Base-by-base conservation (phyloP, 2,113 vertebrate species). In the Malurus alboscapulatus region DNA sequence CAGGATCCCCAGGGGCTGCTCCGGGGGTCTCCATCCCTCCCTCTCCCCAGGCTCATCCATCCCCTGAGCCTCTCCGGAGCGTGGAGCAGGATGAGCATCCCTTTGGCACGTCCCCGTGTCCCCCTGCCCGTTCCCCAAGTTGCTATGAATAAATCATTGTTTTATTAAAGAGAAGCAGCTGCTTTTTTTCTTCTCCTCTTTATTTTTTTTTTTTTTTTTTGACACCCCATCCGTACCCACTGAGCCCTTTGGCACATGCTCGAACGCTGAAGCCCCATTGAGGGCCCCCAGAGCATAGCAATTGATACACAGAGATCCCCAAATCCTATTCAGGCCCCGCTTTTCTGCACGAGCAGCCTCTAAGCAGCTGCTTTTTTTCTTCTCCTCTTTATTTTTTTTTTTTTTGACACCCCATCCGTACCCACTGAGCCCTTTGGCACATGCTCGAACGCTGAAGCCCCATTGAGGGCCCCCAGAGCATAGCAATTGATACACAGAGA, bases 141-240 rank as follows among this genome's bases (percentile, higher is more conserved):
- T 17, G 83, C 96, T 95, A 98, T 98, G 97, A 98, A 98, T 98
- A 98, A 98, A 98, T 98, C 98, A 98, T 98, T 98, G 97, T 98
- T 96, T 97, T 95, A 95, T 95, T 97, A 97, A 93, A 94, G 97
- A 96, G 96, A 97, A 98, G 98, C 98, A 98, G 98, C 98, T 98
- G 98, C 97, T 96, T 95, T 97, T 96, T 72, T 92, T 8, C 38
- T 87, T 74, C 32, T 78, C 18, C 1, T 26, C 54, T 17, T 34
- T 55, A 7, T 22, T 24, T 48, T 30, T 29, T 48, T 58, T n/a
- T n/a, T n/a, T n/a, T 30, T 77, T 47, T n/a, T 38, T 15, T 55
- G 82, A 65, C 83, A 24, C 95, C 51, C 80, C 72, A 21, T 63
- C 86, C 61, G 2, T 38, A 61, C 92, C 97, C 97, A 91, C 79